Percentiles rank a stretch among this genome's conserved stretches.
These are phyloP conservation scores for Zophobas atratus DNA, from an alignment of 1,140 invertebrate species.

Conservation along the genomic window DNA sequence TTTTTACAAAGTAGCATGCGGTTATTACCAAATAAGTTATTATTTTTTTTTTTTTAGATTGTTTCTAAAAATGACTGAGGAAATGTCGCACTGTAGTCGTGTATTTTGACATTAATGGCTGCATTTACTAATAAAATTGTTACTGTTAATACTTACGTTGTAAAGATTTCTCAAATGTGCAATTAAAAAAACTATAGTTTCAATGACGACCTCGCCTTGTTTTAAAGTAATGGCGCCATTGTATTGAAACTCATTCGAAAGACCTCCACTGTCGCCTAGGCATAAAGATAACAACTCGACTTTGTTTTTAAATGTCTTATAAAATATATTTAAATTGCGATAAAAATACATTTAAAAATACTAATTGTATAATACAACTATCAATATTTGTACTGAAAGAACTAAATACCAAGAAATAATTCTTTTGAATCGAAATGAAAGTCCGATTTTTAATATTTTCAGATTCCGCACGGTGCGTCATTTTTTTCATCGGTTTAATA, in stretches of 20 bases:
- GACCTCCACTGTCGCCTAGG: neutral
- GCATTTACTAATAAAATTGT: too few relatives aligned
- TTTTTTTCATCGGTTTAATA: too few relatives aligned
- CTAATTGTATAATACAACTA: neutral
- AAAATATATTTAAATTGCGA: constrained; percentile 10
- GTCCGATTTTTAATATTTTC: too few relatives aligned
- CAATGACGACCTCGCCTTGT: too few relatives aligned
- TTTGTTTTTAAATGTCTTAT: constrained; percentile 1
- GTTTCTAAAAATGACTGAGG: neutral
- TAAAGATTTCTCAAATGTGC: neutral
- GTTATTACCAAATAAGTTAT: too few relatives aligned
- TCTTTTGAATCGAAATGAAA: too few relatives aligned
- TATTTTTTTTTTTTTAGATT: too few relatives aligned
- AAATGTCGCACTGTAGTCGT: neutral
- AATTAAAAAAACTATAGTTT: neutral
- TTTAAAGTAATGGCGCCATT: neutral
- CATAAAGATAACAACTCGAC: constrained; percentile 1
- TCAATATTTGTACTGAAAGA: too few relatives aligned
- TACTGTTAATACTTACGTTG: too few relatives aligned
- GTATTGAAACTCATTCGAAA: neutral
- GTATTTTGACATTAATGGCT: neutral
- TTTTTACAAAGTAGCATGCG: too few relatives aligned
- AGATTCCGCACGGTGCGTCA: too few relatives aligned
- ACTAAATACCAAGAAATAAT: too few relatives aligned
- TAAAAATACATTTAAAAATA: constrained; percentile 1